Evolutionary conservation across 2,888 invertebrate genomes (phyloP).

Genomic region (Calameuta filiformis): DNA sequence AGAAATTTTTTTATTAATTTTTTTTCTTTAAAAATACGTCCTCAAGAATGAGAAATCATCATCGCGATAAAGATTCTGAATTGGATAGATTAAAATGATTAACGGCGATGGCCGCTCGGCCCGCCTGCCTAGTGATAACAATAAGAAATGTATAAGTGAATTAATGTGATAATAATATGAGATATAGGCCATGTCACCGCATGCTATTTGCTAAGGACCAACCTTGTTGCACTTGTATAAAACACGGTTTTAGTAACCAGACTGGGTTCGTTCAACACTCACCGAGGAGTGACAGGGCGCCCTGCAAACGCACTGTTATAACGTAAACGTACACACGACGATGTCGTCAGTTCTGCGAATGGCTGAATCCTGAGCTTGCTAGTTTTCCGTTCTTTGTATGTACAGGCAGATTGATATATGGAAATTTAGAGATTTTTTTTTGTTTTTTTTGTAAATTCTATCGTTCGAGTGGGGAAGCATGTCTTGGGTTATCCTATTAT

Average conservation of each 20-base stretch:
- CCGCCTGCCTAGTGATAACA: constrained; percentile 51
- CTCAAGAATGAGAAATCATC: no score
- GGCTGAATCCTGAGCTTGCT: constrained; percentile 49
- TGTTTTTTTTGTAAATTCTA: background rate
- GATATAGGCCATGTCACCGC: constrained; percentile 65
- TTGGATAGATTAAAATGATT: background rate
- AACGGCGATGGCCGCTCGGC: constrained; percentile 52
- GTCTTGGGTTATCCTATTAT: background rate
- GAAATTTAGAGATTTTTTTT: background rate
- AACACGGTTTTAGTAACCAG: constrained; percentile 66
- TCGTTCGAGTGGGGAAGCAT: background rate
- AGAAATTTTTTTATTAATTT: background rate
- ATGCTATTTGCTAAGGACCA: constrained; percentile 67
- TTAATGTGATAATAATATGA: constrained; percentile 22
- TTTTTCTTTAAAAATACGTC: no score
- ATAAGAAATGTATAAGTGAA: constrained; percentile 35
- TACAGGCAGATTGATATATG: background rate
- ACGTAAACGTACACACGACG: constrained; percentile 55
- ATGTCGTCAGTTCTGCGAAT: constrained; percentile 48
- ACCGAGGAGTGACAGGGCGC: constrained; percentile 64
- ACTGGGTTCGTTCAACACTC: constrained; percentile 64
- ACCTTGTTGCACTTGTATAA: constrained; percentile 66
- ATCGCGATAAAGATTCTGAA: background rate
- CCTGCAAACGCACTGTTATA: constrained; percentile 66
- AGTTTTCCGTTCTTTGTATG: constrained; percentile 26